These are phyloP conservation scores for Porphyrio hochstetteri DNA, from an alignment of 2,113 vertebrate species.

Conservation along the genomic window DNA sequence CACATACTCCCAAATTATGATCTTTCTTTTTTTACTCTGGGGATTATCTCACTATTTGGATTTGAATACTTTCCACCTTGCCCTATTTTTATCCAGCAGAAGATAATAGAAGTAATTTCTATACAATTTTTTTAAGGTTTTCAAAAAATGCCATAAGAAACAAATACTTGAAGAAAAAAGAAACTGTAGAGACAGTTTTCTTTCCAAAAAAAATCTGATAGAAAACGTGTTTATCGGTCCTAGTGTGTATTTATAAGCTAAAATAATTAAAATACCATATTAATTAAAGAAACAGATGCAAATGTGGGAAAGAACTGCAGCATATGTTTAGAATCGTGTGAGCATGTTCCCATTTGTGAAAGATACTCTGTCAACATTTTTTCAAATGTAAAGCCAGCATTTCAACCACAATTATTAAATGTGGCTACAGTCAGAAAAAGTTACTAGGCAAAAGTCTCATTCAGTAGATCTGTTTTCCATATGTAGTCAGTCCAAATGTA, in stretches of 20 bases:
- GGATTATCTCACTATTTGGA: background rate
- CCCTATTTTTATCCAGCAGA: background rate
- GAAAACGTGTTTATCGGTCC: constrained; percentile 39
- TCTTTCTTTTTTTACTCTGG: background rate
- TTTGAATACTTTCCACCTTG: background rate
- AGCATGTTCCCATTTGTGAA: constrained; percentile 58
- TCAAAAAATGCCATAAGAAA: background rate
- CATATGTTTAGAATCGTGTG: constrained; percentile 46
- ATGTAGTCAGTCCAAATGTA: constrained; percentile 36
- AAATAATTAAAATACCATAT: constrained; percentile 67
- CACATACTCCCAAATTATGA: background rate
- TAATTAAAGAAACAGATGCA: constrained; percentile 61
- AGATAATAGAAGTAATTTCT: background rate
- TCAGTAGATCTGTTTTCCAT: constrained; percentile 53
- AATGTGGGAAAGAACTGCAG: constrained; percentile 34
- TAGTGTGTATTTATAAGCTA: constrained; percentile 51
- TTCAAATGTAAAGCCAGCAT: constrained; percentile 66
- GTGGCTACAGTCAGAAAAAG: constrained; percentile 60
- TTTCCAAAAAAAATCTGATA: constrained; percentile 26
- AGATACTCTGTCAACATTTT: constrained; percentile 66
- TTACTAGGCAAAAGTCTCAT: constrained; percentile 52
- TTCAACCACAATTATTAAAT: constrained; percentile 68
- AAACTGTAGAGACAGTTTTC: background rate
- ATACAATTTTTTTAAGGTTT: background rate
- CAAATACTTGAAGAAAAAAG: background rate